Conservation (phyloP, 2,888 invertebrate genomes). For the Stenodera caucasica region DNA sequence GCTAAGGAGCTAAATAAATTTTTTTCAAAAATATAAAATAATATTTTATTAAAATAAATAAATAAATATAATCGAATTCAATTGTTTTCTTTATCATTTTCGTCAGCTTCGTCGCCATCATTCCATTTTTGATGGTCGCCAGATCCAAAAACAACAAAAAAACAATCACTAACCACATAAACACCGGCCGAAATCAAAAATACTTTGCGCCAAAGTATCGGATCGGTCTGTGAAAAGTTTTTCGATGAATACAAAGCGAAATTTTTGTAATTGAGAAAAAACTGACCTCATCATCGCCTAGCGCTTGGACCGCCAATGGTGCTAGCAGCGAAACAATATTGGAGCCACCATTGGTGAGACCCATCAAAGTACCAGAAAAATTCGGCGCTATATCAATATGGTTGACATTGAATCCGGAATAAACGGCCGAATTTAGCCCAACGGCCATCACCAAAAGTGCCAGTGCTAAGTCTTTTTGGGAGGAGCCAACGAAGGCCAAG, state of each 20-base stretch:
- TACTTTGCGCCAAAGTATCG: constrained; percentile 67
- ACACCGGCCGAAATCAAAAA: constrained; percentile 71
- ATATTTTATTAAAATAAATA: too few relatives aligned
- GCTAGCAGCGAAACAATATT: constrained; percentile 79
- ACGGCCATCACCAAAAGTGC: constrained; percentile 70
- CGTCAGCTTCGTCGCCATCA: constrained; percentile 44
- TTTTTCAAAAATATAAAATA: too few relatives aligned
- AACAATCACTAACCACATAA: constrained; percentile 66
- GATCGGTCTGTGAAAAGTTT: constrained; percentile 57
- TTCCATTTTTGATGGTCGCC: constrained; percentile 70
- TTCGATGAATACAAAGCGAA: too few relatives aligned
- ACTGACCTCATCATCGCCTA: constrained; percentile 69
- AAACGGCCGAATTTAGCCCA: constrained; percentile 74
- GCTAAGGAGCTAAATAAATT: too few relatives aligned
- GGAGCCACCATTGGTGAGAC: constrained; percentile 79
- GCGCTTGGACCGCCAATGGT: constrained; percentile 69
- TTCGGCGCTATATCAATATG: constrained; percentile 85
- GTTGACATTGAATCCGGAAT: constrained; percentile 75
- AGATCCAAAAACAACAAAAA: constrained; percentile 67
- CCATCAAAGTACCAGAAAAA: constrained; percentile 83
- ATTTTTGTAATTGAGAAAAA: too few relatives aligned
- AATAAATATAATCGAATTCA: too few relatives aligned
- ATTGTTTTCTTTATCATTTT: not conserved
- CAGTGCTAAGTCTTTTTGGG: constrained; percentile 59
- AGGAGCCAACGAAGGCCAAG: too few relatives aligned